A percentile compares a stretch with the other conserved stretches of the same genome.
phyloP scores from a whole-genome alignment of 2,113 vertebrate genomes.

The Ardeotis arabs region DNA sequence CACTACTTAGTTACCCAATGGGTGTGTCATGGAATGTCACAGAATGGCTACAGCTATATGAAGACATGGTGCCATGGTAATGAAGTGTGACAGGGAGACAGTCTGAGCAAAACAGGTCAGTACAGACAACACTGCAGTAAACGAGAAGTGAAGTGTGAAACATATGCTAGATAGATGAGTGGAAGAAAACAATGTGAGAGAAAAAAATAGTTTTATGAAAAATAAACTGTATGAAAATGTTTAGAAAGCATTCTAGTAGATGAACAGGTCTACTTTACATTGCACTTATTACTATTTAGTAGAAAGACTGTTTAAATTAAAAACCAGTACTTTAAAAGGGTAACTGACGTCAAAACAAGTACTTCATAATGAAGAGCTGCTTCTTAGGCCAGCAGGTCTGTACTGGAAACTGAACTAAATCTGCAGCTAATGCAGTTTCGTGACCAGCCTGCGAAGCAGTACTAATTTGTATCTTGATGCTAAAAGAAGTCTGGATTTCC shows the following conservation, averaged over 20 bases:
- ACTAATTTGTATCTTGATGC: neutral
- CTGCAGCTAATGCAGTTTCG: neutral
- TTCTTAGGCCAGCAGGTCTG: neutral
- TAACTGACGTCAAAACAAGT: constrained; percentile 1
- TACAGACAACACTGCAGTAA: neutral
- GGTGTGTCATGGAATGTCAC: neutral
- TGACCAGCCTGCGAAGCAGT: neutral
- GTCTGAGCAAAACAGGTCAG: neutral
- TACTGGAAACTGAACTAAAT: neutral
- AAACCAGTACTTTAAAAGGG: neutral
- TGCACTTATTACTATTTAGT: neutral
- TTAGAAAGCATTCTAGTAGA: neutral
- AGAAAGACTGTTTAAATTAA: neutral
- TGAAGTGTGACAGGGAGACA: neutral
- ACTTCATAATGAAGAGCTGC: neutral
- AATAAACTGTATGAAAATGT: neutral
- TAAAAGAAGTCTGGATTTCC: neutral
- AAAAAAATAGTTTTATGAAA: neutral
- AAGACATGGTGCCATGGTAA: neutral
- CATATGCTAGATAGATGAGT: neutral
- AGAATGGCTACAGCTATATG: neutral
- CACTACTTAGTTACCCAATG: neutral
- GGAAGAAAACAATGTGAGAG: neutral
- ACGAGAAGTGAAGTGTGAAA: neutral
- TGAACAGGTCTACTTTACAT: neutral